These are phyloP conservation scores for Trididemnum nubilum DNA, from an alignment of 23 tunicate genomes.

Conservation along the genomic window DNA sequence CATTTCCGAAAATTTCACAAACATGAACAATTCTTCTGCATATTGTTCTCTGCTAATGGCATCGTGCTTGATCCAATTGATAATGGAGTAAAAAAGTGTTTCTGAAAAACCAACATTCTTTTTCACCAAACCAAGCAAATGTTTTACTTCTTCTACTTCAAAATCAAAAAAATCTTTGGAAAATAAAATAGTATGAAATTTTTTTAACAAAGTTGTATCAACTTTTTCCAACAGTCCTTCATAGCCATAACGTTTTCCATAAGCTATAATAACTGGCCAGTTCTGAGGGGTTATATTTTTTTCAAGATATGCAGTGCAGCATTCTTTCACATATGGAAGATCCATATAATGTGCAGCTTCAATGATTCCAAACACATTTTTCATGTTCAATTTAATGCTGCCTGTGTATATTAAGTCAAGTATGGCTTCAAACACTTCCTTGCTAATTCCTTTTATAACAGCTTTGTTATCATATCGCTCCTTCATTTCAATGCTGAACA, in stretches of 20 bases:
- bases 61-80: neutral
- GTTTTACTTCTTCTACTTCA: neutral
- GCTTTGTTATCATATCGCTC: neutral
- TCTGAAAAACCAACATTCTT: neutral
- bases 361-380: neutral
- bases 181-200: neutral
- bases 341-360: neutral
- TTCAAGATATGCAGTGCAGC: neutral
- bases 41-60: neutral
- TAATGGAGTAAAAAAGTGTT: neutral
- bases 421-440: neutral
- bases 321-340: neutral
- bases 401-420: neutral
- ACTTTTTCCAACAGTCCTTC: neutral
- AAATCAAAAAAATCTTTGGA: neutral
- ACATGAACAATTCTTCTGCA: neutral
- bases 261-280: neutral
- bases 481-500: neutral
- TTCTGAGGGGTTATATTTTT: neutral
- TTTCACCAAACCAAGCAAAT: neutral
- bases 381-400: neutral
- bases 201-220: neutral
- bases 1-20: neutral
- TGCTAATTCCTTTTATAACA: neutral
- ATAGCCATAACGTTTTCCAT: neutral